These are phyloP conservation scores for Crypturellus tataupa DNA, from an alignment of 2,797 vertebrate genomes.

Conservation along the genomic window DNA sequence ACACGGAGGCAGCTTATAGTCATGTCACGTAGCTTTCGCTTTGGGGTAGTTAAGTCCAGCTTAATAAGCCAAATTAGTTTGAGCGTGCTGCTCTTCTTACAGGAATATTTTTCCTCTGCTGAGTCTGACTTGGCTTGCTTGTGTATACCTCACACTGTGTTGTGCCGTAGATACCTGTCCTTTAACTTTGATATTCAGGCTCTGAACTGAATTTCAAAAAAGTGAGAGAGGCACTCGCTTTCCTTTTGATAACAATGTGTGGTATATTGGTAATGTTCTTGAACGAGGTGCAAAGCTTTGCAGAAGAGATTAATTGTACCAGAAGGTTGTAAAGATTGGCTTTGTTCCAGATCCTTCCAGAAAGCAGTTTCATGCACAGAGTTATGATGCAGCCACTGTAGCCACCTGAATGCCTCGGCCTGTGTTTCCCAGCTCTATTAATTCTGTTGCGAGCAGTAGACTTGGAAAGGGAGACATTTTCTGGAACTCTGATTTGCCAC, in stretches of 20 bases:
- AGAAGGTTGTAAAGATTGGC: not conserved
- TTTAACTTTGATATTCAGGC: not conserved
- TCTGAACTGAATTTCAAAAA: not conserved
- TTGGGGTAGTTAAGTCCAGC: not conserved
- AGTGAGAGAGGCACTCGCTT: not conserved
- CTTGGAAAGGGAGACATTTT: not conserved
- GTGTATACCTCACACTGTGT: not conserved
- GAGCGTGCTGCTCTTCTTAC: not conserved
- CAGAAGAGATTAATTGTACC: not conserved
- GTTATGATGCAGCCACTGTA: not conserved
- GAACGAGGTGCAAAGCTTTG: not conserved
- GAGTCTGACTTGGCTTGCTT: not conserved
- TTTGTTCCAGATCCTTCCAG: constrained; percentile 14
- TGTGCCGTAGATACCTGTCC: not conserved
- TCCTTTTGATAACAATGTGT: not conserved
- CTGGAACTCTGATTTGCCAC: not conserved
- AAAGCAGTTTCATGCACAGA: not conserved
- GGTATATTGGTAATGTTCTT: not conserved
- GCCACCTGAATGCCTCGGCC: not conserved
- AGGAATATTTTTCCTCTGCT: not conserved
- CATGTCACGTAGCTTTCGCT: accelerated
- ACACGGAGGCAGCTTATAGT: not conserved
- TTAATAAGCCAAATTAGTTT: not conserved
- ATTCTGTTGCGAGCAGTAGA: not conserved
- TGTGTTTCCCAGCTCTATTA: constrained; percentile 5